These are phyloP conservation scores for Nothura maculosa DNA, from an alignment of 2,797 vertebrate species.

Conservation along the genomic window DNA sequence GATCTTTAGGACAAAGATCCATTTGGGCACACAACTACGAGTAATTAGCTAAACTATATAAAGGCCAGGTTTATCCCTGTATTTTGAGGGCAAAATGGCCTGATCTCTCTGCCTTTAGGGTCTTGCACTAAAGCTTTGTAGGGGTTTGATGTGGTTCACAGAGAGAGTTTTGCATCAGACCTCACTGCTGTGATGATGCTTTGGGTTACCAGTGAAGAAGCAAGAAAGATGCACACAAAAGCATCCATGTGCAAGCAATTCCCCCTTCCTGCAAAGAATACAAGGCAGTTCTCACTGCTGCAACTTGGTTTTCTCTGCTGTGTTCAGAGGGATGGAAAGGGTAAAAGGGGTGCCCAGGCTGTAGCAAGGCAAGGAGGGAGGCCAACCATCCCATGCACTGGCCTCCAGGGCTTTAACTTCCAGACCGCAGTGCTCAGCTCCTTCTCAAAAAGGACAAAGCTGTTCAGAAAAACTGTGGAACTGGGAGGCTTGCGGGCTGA, in stretches of 20 bases:
- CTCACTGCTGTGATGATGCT: neutral
- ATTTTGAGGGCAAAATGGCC: neutral
- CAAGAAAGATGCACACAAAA: accelerated
- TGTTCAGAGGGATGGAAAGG: conserved; percentile 15
- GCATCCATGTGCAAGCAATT: accelerated
- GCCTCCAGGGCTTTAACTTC: conserved; percentile 67
- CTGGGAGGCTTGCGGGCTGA: conserved; percentile 40
- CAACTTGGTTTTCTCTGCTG: accelerated
- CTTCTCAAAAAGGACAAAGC: conserved; percentile 72
- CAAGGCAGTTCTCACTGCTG: neutral
- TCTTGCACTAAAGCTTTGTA: neutral
- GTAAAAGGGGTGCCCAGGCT: conserved; percentile 3
- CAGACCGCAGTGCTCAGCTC: conserved; percentile 45
- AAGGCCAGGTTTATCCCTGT: neutral
- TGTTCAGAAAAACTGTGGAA: conserved; percentile 43
- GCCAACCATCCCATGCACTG: conserved; percentile 24
- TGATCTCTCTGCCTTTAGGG: neutral
- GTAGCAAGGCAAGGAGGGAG: neutral
- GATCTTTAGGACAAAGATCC: neutral
- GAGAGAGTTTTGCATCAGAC: accelerated
- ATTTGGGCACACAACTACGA: neutral
- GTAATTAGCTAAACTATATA: neutral
- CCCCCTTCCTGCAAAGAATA: neutral
- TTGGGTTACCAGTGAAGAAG: neutral
- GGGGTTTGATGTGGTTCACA: neutral